A percentile compares a stretch with the other conserved stretches of the same genome.
Evolutionary conservation across 2,888 invertebrate genomes (phyloP).

Genomic region (Agrypnus murinus): DNA sequence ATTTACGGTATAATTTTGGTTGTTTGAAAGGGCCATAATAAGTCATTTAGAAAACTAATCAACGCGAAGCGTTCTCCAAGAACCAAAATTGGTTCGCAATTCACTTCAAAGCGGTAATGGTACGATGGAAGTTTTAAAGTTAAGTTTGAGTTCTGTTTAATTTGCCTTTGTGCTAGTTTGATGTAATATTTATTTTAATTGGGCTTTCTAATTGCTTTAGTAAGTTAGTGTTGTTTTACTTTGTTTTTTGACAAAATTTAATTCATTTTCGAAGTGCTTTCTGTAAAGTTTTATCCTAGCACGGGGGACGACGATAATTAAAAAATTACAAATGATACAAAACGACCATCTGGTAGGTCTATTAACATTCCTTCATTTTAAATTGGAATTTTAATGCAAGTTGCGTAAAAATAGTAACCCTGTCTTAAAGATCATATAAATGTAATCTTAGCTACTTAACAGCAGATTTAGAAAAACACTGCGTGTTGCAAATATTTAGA

Average conservation of each 20-base stretch:
- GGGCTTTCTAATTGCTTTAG: slow-evolving; percentile 22
- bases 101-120: slow-evolving; percentile 28
- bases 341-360: too few relatives aligned
- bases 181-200: slow-evolving; percentile 39
- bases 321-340: too few relatives aligned
- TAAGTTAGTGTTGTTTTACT: background rate
- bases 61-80: slow-evolving; percentile 32
- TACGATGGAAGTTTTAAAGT: slow-evolving; percentile 29
- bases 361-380: too few relatives aligned
- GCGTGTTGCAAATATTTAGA: too few relatives aligned
- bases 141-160: slow-evolving; percentile 12
- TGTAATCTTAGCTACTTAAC: too few relatives aligned
- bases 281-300: too few relatives aligned
- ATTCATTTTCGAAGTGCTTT: background rate
- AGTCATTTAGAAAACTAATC: slow-evolving; percentile 36
- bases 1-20: slow-evolving; percentile 31
- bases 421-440: too few relatives aligned
- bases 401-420: too few relatives aligned
- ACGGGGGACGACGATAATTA: too few relatives aligned
- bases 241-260: background rate
- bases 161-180: slow-evolving; percentile 18
- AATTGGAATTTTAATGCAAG: too few relatives aligned
- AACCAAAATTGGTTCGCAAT: slow-evolving; percentile 31
- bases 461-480: too few relatives aligned
- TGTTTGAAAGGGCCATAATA: slow-evolving; percentile 29